Evolutionary conservation across 1,140 invertebrate genomes (phyloP).

Genomic region (Plutomurus gul): DNA sequence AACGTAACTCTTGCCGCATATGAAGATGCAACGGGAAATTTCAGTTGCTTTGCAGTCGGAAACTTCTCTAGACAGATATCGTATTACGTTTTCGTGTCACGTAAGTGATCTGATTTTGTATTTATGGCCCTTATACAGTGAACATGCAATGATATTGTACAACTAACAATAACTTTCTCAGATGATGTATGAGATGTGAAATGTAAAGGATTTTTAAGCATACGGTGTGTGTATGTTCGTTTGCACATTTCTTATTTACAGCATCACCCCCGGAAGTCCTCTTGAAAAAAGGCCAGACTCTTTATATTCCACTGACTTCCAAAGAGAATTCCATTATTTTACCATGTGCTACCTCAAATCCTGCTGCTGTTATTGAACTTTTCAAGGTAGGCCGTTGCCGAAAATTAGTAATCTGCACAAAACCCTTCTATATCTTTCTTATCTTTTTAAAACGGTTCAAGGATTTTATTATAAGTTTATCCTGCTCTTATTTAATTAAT

Average conservation of each 20-base stretch:
- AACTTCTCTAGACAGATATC: conserved; percentile 9
- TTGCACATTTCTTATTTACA: background rate
- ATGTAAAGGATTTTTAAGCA: too few relatives aligned
- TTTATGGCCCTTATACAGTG: background rate
- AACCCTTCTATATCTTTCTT: background rate
- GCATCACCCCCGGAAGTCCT: conserved; percentile 33
- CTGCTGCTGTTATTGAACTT: conserved; percentile 16
- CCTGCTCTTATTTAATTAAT: too few relatives aligned
- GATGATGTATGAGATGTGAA: too few relatives aligned
- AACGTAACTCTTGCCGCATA: conserved; percentile 35
- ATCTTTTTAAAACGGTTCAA: background rate
- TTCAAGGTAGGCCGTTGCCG: conserved; percentile 29
- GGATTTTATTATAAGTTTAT: too few relatives aligned
- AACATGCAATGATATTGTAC: too few relatives aligned
- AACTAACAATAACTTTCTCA: too few relatives aligned
- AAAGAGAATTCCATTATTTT: background rate
- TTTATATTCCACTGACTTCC: background rate
- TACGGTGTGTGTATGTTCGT: background rate
- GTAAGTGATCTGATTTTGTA: conserved; percentile 22
- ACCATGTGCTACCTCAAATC: conserved; percentile 41
- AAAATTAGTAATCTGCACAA: too few relatives aligned
- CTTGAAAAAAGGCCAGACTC: conserved; percentile 25
- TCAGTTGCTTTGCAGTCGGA: conserved; percentile 33
- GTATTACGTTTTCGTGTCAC: conserved; percentile 37
- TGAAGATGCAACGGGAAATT: conserved; percentile 45